phyloP scores from a whole-genome alignment of 2,888 invertebrate species.

The Meta bourneti region DNA sequence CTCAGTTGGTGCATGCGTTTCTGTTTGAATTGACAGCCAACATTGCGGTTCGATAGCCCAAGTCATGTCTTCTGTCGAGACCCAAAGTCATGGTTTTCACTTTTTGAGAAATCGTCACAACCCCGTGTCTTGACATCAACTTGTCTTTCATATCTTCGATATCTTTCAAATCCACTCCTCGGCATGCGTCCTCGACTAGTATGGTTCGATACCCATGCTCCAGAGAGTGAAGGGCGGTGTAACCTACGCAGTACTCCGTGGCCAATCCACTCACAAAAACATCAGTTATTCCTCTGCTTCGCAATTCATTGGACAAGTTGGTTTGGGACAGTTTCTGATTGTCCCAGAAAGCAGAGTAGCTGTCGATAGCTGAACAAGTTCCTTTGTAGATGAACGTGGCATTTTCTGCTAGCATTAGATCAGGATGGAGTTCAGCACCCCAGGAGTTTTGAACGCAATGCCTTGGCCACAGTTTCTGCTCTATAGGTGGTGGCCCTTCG shows the following conservation, averaged over 20 bases:
- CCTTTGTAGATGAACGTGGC: conserved; percentile 93
- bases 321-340: conserved; percentile 95
- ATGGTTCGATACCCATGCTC: conserved; percentile 94
- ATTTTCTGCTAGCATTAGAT: conserved; percentile 87
- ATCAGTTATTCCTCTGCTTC: conserved; percentile 90
- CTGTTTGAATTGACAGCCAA: conserved; percentile 7
- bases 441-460: conserved; percentile 97
- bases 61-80: conserved; percentile 90
- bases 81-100: conserved; percentile 90
- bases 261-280: conserved; percentile 97
- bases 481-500: conserved; percentile 87
- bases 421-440: conserved; percentile 95
- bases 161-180: conserved; percentile 91
- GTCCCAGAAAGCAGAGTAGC: conserved; percentile 99
- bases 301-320: conserved; percentile 89
- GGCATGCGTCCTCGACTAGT: conserved; percentile 93
- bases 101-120: conserved; percentile 89
- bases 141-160: conserved; percentile 91
- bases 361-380: conserved; percentile 95
- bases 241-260: conserved; percentile 95
- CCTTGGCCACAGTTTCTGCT: conserved; percentile 95
- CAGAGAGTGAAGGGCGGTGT: conserved; percentile 81
- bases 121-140: conserved; percentile 88
- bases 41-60: conserved; percentile 83
- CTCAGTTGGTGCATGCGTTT: background rate